Percentiles rank a stretch among this genome's conserved stretches.
Conservation (phyloP, 2,797 vertebrate genomes). For the Lophius americanus region DNA sequence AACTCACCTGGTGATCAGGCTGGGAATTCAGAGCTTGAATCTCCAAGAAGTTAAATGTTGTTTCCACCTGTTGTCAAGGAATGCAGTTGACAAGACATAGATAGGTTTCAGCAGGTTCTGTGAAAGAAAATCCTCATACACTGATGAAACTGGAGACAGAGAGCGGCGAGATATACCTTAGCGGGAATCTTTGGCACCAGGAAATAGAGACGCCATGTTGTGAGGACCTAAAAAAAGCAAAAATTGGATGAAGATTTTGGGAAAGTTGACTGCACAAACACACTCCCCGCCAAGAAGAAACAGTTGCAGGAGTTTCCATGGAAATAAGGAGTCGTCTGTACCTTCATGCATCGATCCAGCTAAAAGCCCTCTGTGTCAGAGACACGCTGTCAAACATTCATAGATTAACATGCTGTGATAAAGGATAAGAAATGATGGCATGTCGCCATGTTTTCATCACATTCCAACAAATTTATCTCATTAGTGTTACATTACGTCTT, state of each 20-base stretch:
- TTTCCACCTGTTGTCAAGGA: constrained; percentile 79
- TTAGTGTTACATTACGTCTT: constrained; percentile 32
- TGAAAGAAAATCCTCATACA: background rate
- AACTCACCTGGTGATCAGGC: constrained; percentile 84
- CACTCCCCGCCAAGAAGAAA: constrained; percentile 26
- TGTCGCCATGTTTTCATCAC: constrained; percentile 32
- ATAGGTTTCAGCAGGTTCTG: background rate
- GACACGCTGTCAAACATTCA: constrained; percentile 35
- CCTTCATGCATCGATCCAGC: constrained; percentile 59
- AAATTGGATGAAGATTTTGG: constrained; percentile 37
- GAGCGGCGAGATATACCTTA: constrained; percentile 65
- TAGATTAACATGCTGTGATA: constrained; percentile 24
- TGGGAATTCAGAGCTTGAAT: constrained; percentile 86
- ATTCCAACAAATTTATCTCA: constrained; percentile 34
- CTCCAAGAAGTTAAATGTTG: constrained; percentile 89
- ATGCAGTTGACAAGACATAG: constrained; percentile 7
- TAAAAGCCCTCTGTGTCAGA: constrained; percentile 58
- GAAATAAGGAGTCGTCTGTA: constrained; percentile 50
- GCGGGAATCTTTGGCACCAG: constrained; percentile 84
- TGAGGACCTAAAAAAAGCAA: constrained; percentile 78
- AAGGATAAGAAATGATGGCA: constrained; percentile 16
- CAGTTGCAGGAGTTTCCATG: constrained; percentile 56
- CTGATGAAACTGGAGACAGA: background rate
- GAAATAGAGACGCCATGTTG: constrained; percentile 87
- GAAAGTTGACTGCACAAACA: constrained; percentile 50